Conservation (phyloP, 2,888 invertebrate genomes). For the Metacarcinus magister region DNA sequence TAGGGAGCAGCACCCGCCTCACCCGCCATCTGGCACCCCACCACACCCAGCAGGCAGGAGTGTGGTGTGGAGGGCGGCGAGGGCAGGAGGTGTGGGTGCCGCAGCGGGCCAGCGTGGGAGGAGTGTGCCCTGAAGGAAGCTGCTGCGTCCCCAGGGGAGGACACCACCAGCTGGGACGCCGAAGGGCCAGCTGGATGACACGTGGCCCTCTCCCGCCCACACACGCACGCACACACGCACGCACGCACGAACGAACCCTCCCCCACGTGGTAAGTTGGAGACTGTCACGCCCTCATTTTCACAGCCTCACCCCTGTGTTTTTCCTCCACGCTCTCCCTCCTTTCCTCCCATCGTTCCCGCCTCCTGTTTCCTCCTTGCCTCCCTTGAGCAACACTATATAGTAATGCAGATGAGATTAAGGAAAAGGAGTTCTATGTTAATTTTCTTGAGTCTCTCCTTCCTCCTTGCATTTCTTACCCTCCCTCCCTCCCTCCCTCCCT, state of each 20-base stretch:
- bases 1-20: neutral
- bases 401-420: neutral
- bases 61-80: neutral
- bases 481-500: neutral
- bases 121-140: neutral
- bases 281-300: neutral
- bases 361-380: neutral
- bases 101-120: neutral
- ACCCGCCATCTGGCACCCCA: neutral
- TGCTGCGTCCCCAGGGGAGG: neutral
- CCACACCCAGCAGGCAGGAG: neutral
- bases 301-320: neutral
- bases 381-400: neutral
- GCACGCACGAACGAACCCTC: neutral
- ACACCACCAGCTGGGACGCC: neutral
- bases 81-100: neutral
- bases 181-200: constrained; percentile 13
- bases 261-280: constrained; percentile 16
- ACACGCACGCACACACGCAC: neutral
- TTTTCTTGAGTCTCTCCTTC: neutral
- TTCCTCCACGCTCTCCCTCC: neutral
- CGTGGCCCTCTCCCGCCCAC: constrained; percentile 30
- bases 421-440: neutral
- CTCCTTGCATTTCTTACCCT: neutral
- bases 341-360: neutral